Evolutionary conservation across 1,140 invertebrate species (phyloP), one percentile per base, ranked within the genome.

Genomic region (Drosophila santomea): DNA sequence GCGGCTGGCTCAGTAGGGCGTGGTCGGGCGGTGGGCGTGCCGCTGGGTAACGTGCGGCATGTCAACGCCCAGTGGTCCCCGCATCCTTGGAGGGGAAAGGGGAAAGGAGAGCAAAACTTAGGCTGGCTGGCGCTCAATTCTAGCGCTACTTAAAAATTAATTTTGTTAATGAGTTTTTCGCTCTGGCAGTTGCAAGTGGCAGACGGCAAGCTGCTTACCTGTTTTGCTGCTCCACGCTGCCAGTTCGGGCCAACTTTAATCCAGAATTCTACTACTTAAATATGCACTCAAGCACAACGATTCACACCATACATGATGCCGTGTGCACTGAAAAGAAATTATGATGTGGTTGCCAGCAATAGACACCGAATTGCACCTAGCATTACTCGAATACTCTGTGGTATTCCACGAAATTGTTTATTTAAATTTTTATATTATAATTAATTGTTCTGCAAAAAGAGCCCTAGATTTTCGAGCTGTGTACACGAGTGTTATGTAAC

Each of bases 111-210:
- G 28, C 39, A 44, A 48, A 84, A 85, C 77, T 84, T 85, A 81
- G 84, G 80, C 48, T 59, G 55, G 61, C 74, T 82, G 83, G 60
- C 79, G 77, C 84, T 88, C 77, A 80, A 77, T 89, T 74, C 76
- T 74, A 71, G 84, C 76, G 63, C 80, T 84, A 89, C 84, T 89
- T 89, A 89, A 89, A 89, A 89, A 89, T 89, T 89, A 89, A 89
- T 89, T 89, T 89, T 84, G 84, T 80, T 89, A 89, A 89, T 89
- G 84, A 89, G 84, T 89, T 89, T 89, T 84, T 84, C 80, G 77
- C 72, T 54, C 47, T 54, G 72, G 60, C 35, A 73, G 48, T 72
- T 73, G 67, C 52, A 57, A 59, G 61, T 75, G 45, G 56, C 48
- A 41, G 43, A 32, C 55, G 55, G 62, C 73, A 74, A 86, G 69